Conservation (phyloP, 2,888 invertebrate species). For the Scaptomyza cyrtandrae region DNA sequence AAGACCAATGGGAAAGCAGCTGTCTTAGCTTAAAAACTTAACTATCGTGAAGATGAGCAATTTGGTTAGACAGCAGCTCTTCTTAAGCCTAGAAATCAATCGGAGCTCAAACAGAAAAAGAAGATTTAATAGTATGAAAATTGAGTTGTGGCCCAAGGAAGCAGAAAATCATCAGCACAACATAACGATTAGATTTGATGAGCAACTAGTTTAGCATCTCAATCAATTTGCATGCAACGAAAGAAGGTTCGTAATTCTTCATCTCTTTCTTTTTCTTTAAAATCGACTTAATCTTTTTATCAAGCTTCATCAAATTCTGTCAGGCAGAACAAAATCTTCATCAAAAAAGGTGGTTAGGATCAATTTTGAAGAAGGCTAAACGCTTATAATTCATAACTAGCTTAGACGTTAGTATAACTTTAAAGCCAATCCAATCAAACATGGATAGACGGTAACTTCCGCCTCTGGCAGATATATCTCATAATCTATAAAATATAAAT, state of each 20-base stretch:
- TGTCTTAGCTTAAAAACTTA: conserved; percentile 5
- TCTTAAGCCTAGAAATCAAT: conserved; percentile 42
- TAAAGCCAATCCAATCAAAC: background rate
- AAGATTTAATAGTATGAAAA: conserved; percentile 26
- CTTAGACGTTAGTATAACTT: background rate
- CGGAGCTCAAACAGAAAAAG: conserved; percentile 30
- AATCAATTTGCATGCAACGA: conserved; percentile 40
- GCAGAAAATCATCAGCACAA: conserved; percentile 24
- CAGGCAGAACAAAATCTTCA: conserved; percentile 6
- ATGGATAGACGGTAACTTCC: conserved; percentile 23
- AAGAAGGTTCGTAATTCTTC: background rate
- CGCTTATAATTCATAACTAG: background rate
- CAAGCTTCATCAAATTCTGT: background rate
- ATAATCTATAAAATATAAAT: conserved; percentile 14
- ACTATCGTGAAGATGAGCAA: conserved; percentile 14
- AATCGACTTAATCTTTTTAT: background rate
- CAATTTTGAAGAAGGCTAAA: background rate
- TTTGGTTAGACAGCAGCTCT: conserved; percentile 7
- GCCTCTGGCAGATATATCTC: conserved; percentile 17
- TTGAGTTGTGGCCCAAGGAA: conserved; percentile 31
- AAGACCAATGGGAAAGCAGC: conserved; percentile 26
- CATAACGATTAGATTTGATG: conserved; percentile 14
- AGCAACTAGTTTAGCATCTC: conserved; percentile 21
- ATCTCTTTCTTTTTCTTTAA: background rate
- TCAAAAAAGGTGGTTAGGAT: background rate